These are phyloP conservation scores for Harmothoe impar DNA, from an alignment of 2,888 invertebrate species.

Conservation along the genomic window DNA sequence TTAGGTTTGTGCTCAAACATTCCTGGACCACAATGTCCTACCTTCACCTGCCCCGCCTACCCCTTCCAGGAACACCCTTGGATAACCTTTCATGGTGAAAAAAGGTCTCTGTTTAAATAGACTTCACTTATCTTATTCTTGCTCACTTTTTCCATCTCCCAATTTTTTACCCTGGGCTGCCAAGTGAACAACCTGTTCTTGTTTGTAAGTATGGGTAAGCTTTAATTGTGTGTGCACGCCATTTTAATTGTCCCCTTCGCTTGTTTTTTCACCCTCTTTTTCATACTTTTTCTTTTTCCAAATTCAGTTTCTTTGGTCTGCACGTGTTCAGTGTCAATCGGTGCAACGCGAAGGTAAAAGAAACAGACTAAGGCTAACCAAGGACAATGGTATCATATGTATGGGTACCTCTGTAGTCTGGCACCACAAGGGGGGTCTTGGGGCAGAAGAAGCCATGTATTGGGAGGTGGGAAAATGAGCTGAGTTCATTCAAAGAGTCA, in stretches of 20 bases:
- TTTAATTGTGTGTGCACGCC: background rate
- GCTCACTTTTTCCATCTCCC: slow-evolving; percentile 1
- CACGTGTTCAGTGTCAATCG: background rate
- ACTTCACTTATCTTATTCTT: slow-evolving; percentile 20
- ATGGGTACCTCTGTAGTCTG: background rate
- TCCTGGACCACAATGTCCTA: background rate
- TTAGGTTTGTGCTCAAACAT: background rate
- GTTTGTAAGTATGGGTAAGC: background rate
- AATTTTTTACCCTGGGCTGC: background rate
- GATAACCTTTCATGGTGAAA: background rate
- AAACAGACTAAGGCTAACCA: background rate
- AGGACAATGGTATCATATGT: background rate
- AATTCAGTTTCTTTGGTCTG: background rate
- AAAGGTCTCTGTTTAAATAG: background rate
- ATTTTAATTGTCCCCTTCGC: background rate
- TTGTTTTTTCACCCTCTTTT: background rate
- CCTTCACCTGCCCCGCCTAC: background rate
- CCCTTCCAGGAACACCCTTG: slow-evolving; percentile 8
- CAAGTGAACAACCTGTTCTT: background rate
- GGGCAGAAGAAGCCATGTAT: background rate
- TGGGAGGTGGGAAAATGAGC: background rate
- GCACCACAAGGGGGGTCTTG: background rate
- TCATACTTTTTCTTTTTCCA: no score
- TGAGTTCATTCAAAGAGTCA: background rate
- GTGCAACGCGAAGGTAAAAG: background rate